These are phyloP conservation scores for Bos javanicus DNA, from an alignment of 2,113 vertebrate genomes.

Conservation along the genomic window DNA sequence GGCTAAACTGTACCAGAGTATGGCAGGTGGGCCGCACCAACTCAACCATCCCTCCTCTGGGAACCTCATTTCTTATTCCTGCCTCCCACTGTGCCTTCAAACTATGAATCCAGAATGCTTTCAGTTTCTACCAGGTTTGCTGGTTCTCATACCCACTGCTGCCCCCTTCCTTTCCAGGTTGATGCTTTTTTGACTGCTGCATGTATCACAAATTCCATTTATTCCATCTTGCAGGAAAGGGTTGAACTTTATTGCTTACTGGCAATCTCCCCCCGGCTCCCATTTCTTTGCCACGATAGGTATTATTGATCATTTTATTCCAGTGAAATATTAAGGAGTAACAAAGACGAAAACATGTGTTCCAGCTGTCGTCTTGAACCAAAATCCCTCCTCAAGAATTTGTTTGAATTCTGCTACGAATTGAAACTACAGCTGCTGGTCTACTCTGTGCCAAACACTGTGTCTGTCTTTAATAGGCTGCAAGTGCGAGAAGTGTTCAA, in stretches of 20 bases:
- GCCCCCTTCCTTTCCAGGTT: not conserved
- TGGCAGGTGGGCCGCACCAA: not conserved
- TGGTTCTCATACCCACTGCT: not conserved
- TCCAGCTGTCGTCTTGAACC: not conserved
- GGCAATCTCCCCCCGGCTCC: not conserved
- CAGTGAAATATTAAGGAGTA: not conserved
- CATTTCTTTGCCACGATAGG: not conserved
- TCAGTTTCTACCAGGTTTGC: not conserved
- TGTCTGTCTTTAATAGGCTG: conserved; percentile 1
- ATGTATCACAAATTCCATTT: not conserved
- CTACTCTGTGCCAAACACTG: not conserved
- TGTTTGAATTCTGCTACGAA: not conserved
- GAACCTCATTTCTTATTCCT: not conserved
- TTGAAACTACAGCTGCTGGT: not conserved
- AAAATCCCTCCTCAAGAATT: not conserved
- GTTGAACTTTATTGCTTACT: not conserved
- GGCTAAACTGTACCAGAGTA: not conserved
- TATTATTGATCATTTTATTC: not conserved
- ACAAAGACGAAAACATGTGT: not conserved
- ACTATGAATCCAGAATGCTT: not conserved
- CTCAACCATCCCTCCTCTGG: not conserved
- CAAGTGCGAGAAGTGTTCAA: not conserved
- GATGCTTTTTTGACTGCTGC: not conserved
- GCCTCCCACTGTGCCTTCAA: not conserved
- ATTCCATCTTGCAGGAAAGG: not conserved